Percentiles rank a stretch among this genome's conserved stretches.
These are phyloP conservation scores for Protobothrops flavoviridis DNA, from an alignment of 2,113 vertebrate genomes.

Conservation along the genomic window DNA sequence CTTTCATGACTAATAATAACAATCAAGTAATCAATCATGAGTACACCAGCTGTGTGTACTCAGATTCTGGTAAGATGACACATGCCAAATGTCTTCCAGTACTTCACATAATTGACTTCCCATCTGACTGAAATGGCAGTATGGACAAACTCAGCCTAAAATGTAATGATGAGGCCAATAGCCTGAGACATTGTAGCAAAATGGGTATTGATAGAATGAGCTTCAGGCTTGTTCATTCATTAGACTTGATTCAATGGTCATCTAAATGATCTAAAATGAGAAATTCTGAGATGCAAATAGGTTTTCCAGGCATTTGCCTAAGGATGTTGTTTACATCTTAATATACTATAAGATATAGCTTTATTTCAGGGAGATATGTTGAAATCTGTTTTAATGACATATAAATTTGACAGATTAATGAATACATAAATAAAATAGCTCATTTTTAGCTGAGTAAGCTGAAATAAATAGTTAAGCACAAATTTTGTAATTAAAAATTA, in stretches of 20 bases:
- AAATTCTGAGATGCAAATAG: background rate
- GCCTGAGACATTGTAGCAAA: background rate
- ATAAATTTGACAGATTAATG: background rate
- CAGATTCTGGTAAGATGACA: background rate
- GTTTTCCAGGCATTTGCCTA: background rate
- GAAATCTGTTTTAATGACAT: background rate
- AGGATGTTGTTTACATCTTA: background rate
- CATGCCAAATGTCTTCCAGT: background rate
- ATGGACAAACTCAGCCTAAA: background rate
- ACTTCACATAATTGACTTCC: background rate
- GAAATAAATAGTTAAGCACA: background rate
- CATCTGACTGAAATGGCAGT: background rate
- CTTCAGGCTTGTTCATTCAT: background rate
- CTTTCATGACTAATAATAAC: background rate
- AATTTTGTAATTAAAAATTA: background rate
- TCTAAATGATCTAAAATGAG: background rate
- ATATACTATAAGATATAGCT: background rate
- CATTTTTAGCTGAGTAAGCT: background rate
- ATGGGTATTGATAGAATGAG: background rate
- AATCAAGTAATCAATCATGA: background rate
- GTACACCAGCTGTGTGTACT: background rate
- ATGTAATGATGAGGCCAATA: background rate
- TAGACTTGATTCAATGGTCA: background rate
- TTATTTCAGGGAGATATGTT: background rate
- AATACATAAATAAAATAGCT: background rate